Base-by-base conservation (phyloP, 1,140 invertebrate species). In the Matsumurasca onukii region DNA sequence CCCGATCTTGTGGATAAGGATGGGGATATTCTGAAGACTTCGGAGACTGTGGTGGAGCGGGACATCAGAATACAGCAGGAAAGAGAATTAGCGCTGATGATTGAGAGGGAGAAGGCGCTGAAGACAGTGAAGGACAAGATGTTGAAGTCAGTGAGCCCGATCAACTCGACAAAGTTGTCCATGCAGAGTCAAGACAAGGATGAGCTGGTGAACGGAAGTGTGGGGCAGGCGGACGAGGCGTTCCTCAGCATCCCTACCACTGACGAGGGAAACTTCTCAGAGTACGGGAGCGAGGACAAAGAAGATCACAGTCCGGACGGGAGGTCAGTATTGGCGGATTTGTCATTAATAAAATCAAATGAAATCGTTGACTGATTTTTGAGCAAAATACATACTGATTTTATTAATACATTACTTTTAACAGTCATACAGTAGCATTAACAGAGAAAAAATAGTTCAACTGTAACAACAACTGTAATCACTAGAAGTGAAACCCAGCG, bases 31-130 rank as follows among this genome's bases (percentile, higher is more conserved):
- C 2, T 17, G 13, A 12, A 24, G 61, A 5, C 31, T 3, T 2
- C n/a, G 5, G 80, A 82, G 68, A 80, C 76, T 64, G 76, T 81
- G 15, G 78, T 82, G 13, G 77, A 69, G 31, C 45, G 55, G 24
- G 73, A 74, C 27, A 82, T 82, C 31, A 73, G 79, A 13, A 67
- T 79, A n/a, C 81, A 82, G 71, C 70, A 67, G 29, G 79, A 81
- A 68, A 68, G 79, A 25, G 80, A 82, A 66, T 75, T 73, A 55
- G 76, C 78, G 34, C 51, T 81, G 0, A 71, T 71, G 1, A 59
- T 65, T 65, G 75, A 76, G 62, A 70, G 76, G 59, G 62, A 74
- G 57, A 63, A 45, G 24, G 70, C 73, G 0, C 30, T 63, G 39
- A 39, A 71, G 62, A 63, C 55, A 59, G 22, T 30, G 24, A 31